phyloP scores from a whole-genome alignment of 2,888 invertebrate genomes.

The Leptura quadrifasciata region DNA sequence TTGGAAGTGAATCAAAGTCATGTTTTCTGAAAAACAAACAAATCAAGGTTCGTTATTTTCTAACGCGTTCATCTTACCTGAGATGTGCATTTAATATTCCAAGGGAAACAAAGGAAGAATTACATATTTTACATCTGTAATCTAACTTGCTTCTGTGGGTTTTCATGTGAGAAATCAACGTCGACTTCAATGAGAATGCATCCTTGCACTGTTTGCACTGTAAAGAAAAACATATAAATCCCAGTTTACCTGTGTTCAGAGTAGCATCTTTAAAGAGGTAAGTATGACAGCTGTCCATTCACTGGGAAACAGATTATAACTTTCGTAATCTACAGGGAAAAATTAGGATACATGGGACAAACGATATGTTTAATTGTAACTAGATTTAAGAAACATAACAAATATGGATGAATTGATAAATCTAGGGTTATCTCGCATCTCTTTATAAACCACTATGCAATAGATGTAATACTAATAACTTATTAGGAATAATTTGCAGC shows the following conservation, averaged over 20 bases:
- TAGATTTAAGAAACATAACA: too few species aligned
- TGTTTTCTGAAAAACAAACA: conserved; percentile 48
- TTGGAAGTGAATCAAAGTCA: conserved; percentile 40
- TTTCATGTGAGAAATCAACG: conserved; percentile 76
- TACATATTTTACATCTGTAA: conserved; percentile 75
- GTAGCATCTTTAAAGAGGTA: too few species aligned
- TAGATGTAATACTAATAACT: too few species aligned
- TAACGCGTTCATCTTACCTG: conserved; percentile 47
- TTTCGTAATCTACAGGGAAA: too few species aligned
- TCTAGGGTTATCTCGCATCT: too few species aligned
- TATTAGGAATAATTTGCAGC: too few species aligned
- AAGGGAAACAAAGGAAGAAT: conserved; percentile 68
- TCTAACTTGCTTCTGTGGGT: conserved; percentile 72
- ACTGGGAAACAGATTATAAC: too few species aligned
- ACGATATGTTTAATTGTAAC: too few species aligned
- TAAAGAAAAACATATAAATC: conserved; percentile 29
- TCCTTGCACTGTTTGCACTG: conserved; percentile 75
- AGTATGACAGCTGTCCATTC: too few species aligned
- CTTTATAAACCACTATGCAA: too few species aligned
- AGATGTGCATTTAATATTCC: conserved; percentile 52
- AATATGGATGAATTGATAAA: too few species aligned
- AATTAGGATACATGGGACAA: not conserved
- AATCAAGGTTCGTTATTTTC: not conserved
- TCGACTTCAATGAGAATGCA: conserved; percentile 78
- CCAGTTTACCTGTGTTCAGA: too few species aligned